Evolutionary conservation across 2,797 vertebrate genomes (phyloP).

Genomic region (Spondyliosoma cantharus): DNA sequence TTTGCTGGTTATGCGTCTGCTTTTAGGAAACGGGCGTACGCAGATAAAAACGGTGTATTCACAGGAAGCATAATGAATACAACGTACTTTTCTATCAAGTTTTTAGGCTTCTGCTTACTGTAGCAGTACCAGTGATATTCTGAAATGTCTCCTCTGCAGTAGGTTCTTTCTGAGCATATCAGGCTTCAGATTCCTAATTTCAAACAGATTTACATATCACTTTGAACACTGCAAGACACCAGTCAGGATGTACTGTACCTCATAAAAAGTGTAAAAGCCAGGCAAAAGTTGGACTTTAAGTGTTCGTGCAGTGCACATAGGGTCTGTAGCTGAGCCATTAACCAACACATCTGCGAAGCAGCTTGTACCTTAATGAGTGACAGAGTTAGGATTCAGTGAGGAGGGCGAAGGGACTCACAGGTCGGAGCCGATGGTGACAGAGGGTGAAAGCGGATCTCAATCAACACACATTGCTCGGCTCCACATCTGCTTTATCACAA

Average conservation of each 20-base stretch:
- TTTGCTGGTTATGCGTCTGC: conserved; percentile 20
- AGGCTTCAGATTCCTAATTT: conserved; percentile 29
- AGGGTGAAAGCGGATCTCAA: conserved; percentile 47
- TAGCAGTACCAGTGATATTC: not conserved
- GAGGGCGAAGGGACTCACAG: conserved; percentile 28
- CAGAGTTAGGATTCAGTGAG: conserved; percentile 33
- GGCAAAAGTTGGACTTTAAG: conserved; percentile 37
- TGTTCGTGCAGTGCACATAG: conserved; percentile 28
- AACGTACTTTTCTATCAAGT: not conserved
- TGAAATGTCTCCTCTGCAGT: conserved; percentile 10
- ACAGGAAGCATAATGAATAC: conserved; percentile 5
- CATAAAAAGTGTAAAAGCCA: conserved; percentile 51
- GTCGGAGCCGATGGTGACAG: conserved; percentile 40
- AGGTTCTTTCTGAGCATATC: conserved; percentile 30
- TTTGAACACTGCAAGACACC: conserved; percentile 51
- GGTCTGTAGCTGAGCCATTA: conserved; percentile 44
- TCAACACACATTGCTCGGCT: conserved; percentile 37
- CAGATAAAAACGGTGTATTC: not conserved
- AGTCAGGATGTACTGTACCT: conserved; percentile 41
- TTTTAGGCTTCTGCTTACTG: not conserved
- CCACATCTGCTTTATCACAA: conserved; percentile 63
- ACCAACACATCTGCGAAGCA: conserved; percentile 61
- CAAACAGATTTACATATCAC: conserved; percentile 49
- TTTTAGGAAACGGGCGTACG: not conserved
- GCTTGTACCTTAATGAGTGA: conserved; percentile 56